phyloP scores from a whole-genome alignment of 2,888 invertebrate genomes.

The Cantharis rustica region DNA sequence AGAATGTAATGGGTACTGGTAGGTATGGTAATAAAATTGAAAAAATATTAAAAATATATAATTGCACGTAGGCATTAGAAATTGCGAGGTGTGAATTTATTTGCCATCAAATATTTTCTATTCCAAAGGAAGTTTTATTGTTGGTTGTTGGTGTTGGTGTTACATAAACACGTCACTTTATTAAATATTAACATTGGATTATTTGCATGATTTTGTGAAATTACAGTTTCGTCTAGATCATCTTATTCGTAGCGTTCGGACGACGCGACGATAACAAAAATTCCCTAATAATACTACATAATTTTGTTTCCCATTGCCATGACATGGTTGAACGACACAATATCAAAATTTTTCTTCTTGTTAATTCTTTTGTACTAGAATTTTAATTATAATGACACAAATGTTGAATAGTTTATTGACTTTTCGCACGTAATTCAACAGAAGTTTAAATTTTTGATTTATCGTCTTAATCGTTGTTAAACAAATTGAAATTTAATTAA shows the following conservation, averaged over 20 bases:
- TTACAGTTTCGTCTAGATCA: background rate
- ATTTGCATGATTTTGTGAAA: background rate
- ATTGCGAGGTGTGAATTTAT: background rate
- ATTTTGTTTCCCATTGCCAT: background rate
- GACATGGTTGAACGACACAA: background rate
- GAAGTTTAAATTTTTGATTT: background rate
- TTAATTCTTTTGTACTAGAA: conserved; percentile 4
- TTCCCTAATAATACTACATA: background rate
- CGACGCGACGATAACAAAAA: background rate
- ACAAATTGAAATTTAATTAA: background rate
- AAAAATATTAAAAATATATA: background rate
- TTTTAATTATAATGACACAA: conserved; percentile 4
- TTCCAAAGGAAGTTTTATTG: background rate
- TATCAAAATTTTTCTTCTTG: background rate
- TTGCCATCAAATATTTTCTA: background rate
- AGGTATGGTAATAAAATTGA: background rate
- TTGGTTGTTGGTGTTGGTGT: too few species aligned
- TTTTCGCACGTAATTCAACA: background rate
- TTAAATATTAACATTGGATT: background rate
- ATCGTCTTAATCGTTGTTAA: background rate
- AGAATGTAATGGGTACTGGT: background rate
- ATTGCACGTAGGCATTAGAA: background rate
- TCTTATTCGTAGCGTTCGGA: background rate
- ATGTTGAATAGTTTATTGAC: background rate
- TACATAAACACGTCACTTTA: background rate